Evolutionary conservation across 2,113 vertebrate species (phyloP).

Genomic region (Accipiter cooperii): DNA sequence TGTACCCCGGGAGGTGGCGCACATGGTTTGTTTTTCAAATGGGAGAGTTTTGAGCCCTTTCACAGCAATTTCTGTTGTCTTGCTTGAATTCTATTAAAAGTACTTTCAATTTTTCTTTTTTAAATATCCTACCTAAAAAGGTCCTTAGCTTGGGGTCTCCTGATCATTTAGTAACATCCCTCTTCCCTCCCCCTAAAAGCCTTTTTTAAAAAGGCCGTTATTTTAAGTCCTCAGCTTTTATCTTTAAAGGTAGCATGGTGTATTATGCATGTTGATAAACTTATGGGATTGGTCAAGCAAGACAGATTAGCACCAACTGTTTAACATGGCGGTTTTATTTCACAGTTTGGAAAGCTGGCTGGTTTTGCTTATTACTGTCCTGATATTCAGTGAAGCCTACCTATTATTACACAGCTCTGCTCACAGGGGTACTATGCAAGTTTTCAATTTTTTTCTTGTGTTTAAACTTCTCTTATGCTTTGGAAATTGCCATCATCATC

Average conservation of each 20-base stretch:
- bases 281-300: background rate
- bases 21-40: background rate
- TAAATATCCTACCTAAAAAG: background rate
- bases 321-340: background rate
- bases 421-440: background rate
- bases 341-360: background rate
- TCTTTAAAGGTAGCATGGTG: background rate
- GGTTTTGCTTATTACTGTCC: background rate
- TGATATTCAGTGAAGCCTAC: background rate
- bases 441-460: background rate
- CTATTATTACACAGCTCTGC: background rate
- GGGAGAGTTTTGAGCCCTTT: background rate
- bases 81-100: background rate
- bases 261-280: background rate
- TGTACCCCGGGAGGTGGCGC: slow-evolving; percentile 40
- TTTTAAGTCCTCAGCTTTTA: background rate
- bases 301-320: background rate
- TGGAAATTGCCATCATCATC: background rate
- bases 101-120: background rate
- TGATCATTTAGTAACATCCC: background rate
- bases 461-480: background rate
- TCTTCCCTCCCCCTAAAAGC: background rate
- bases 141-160: background rate
- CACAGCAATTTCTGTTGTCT: background rate
- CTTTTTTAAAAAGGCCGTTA: background rate